phyloP scores from a whole-genome alignment of 2,797 vertebrate species.

The Varecia variegata region DNA sequence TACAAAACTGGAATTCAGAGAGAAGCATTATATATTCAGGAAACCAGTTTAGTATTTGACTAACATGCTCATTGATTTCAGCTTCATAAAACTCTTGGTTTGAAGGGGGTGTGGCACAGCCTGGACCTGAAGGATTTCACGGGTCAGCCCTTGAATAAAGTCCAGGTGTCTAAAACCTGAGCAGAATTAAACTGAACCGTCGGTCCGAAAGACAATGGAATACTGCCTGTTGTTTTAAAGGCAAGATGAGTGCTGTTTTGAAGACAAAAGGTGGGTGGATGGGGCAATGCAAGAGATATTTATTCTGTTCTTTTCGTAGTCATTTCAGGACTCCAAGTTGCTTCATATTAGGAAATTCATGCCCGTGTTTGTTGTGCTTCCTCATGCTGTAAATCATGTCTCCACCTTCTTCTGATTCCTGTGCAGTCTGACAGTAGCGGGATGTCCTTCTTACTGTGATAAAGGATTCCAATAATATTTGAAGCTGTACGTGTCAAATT shows the following conservation, averaged over 20 bases:
- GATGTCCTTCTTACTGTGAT: neutral
- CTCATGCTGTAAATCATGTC: neutral
- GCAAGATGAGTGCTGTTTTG: neutral
- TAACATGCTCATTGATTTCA: neutral
- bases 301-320: neutral
- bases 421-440: neutral
- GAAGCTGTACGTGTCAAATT: neutral
- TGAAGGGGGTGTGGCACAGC: neutral
- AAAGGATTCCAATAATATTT: neutral
- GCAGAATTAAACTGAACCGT: neutral
- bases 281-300: neutral
- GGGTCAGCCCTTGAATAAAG: neutral
- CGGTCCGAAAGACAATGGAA: neutral
- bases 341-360: neutral
- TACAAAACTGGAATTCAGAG: slow-evolving; percentile 45
- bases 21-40: neutral
- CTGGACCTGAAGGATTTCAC: neutral
- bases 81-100: neutral
- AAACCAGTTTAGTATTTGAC: neutral
- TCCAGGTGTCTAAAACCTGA: neutral
- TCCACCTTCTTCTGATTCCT: neutral
- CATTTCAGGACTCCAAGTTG: neutral
- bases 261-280: neutral
- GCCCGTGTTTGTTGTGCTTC: neutral
- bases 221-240: neutral